Evolutionary conservation across 2,113 vertebrate genomes (phyloP).

Genomic region (Sminthopsis crassicaudata): DNA sequence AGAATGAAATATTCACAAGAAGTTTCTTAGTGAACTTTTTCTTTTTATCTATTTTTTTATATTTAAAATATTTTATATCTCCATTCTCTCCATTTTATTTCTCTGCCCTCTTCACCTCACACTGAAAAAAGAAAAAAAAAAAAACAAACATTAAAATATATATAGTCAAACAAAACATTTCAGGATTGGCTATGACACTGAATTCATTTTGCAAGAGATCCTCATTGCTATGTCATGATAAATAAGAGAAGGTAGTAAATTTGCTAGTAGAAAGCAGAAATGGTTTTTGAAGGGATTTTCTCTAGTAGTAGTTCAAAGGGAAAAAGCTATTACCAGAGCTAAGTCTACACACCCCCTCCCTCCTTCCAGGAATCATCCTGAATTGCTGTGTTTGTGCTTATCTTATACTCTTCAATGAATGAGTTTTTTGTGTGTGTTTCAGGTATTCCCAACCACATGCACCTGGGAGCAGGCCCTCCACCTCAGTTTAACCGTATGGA

Average conservation of each 20-base stretch:
- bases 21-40: slow-evolving; percentile 32
- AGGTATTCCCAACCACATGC: slow-evolving; percentile 91
- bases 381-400: background rate
- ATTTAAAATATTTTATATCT: background rate
- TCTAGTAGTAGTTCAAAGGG: slow-evolving; percentile 15
- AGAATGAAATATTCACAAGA: slow-evolving; percentile 18
- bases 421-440: slow-evolving; percentile 62
- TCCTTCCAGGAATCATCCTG: slow-evolving; percentile 15
- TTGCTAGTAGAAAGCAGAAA: slow-evolving; percentile 52
- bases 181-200: background rate
- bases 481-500: slow-evolving; percentile 91
- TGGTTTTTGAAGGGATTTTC: slow-evolving; percentile 48
- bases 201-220: background rate
- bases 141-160: background rate
- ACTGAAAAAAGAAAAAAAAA: background rate
- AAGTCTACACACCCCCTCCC: background rate
- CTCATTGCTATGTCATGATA: slow-evolving; percentile 10
- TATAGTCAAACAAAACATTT: background rate
- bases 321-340: background rate
- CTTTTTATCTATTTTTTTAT: background rate
- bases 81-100: background rate
- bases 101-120: background rate
- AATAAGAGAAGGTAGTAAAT: background rate
- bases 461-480: slow-evolving; percentile 87
- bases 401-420: slow-evolving; percentile 15